Evolutionary conservation across 2,888 invertebrate species (phyloP).

Genomic region (Netelia inedita): DNA sequence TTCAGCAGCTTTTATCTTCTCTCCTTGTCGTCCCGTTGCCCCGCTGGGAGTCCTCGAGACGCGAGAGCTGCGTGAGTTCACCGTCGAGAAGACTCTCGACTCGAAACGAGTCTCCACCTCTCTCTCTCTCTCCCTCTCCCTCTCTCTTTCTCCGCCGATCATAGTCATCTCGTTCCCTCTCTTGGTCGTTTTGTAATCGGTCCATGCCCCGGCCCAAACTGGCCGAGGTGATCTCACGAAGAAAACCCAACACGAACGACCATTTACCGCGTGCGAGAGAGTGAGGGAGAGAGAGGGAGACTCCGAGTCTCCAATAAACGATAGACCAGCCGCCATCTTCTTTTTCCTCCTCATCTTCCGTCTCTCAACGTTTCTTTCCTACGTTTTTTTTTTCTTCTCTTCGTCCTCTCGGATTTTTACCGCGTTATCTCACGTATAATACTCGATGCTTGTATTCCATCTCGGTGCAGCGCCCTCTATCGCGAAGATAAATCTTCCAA

Average conservation of each 20-base stretch:
- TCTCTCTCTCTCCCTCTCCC: slow-evolving; percentile 50
- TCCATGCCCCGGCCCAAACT: slow-evolving; percentile 60
- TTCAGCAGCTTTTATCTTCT: slow-evolving; percentile 68
- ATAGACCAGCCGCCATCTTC: slow-evolving; percentile 48
- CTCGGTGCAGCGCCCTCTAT: slow-evolving; percentile 37
- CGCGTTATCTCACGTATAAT: slow-evolving; percentile 40
- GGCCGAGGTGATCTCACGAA: slow-evolving; percentile 48
- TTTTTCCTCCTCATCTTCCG: slow-evolving; percentile 2
- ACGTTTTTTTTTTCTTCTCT: slow-evolving; percentile 19
- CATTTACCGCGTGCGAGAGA: background rate
- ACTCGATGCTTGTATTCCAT: slow-evolving; percentile 13
- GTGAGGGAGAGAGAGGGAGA: slow-evolving; percentile 6
- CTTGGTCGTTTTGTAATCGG: slow-evolving; percentile 61
- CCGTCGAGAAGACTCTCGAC: slow-evolving; percentile 69
- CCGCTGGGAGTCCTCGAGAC: slow-evolving; percentile 30
- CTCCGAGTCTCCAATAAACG: slow-evolving; percentile 44
- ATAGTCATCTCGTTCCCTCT: slow-evolving; percentile 34
- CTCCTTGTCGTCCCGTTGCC: slow-evolving; percentile 47
- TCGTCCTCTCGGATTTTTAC: slow-evolving; percentile 38
- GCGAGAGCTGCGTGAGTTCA: slow-evolving; percentile 42
- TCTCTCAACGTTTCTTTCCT: slow-evolving; percentile 14
- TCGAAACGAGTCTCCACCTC: slow-evolving; percentile 67
- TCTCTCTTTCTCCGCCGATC: slow-evolving; percentile 25
- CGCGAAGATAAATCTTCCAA: slow-evolving; percentile 58
- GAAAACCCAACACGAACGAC: slow-evolving; percentile 37